Conservation (phyloP, 2,888 invertebrate genomes). For the Enchytraeus crypticus region DNA sequence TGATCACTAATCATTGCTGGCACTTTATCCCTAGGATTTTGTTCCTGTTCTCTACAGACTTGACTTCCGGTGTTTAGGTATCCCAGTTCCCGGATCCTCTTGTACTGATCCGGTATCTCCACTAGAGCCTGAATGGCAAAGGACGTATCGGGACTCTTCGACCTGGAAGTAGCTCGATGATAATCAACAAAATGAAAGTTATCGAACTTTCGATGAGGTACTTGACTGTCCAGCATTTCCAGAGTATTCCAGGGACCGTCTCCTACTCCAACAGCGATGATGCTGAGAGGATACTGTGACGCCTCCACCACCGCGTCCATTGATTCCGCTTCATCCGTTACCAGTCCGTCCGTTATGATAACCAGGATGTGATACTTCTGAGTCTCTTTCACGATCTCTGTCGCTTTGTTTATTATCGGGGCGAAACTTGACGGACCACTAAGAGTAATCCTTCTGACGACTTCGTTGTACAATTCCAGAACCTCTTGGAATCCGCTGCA, state of each 20-base stretch:
- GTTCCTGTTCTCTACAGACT: no score
- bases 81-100: constrained; percentile 39
- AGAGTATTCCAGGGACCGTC: constrained; percentile 54
- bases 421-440: constrained; percentile 53
- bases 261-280: constrained; percentile 54
- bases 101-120: constrained; percentile 53
- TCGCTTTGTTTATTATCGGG: constrained; percentile 51
- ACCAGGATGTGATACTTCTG: constrained; percentile 47
- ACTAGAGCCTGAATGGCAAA: constrained; percentile 52
- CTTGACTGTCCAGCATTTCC: constrained; percentile 50
- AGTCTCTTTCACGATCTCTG: constrained; percentile 48
- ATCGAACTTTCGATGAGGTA: constrained; percentile 52
- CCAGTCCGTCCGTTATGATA: constrained; percentile 53
- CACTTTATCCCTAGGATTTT: no score
- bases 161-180: constrained; percentile 41
- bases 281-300: constrained; percentile 51
- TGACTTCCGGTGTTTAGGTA: no score
- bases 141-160: constrained; percentile 41
- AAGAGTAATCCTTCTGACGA: constrained; percentile 43
- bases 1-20: no score
- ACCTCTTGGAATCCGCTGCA: constrained; percentile 41
- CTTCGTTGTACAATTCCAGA: constrained; percentile 48
- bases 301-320: constrained; percentile 51
- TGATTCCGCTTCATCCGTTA: constrained; percentile 50
- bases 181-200: constrained; percentile 54